Evolutionary conservation across 2,888 invertebrate species (phyloP), one percentile per base, ranked within the genome.

Genomic region (Idaea straminata): DNA sequence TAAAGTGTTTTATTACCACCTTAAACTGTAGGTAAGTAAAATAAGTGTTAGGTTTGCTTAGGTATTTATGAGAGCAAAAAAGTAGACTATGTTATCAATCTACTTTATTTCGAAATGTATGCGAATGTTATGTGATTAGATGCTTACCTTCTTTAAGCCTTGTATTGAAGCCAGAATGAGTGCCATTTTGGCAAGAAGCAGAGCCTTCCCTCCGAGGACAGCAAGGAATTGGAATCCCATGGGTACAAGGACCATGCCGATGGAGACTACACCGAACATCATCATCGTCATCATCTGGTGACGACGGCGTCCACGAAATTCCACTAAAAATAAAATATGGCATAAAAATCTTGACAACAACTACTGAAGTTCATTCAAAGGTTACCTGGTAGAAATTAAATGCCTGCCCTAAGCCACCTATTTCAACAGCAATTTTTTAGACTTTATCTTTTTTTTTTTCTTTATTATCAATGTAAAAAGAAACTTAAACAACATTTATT

Each of bases 221-320:
- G 97, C 96, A 0, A 97, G 92, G 84, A 97, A 96, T 83, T 97
- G 97, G 82, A 97, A 97, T 15, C 97, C 97, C 95, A 97, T 95
- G 0, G 97, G 97, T 15, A 97, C 92, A 0, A 97, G 82, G 4
- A 97, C 95, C 83, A 96, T 95, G 0, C 96, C 96, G 79, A 97
- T 94, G 15, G 96, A 95, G 36, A 97, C 94, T 16, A 96, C 88
- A 0, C 96, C 96, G 79, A 96, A 96, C 93, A 97, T 95, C 94
- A 97, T 94, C 87, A 96, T 94, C 0, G 96, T 95, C 87, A 96
- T 93, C 94, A 96, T 95, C 61, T 94, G 94, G 61, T 95, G 94
- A 64, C 95, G 93, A 5, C 95, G 93, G 38, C 95, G 93, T 0
- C 95, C 94, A 59, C 95, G 93, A 61, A 88, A 90, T 79, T 88